phyloP scores from a whole-genome alignment of 2,113 vertebrate genomes.

The Pimephales promelas region DNA sequence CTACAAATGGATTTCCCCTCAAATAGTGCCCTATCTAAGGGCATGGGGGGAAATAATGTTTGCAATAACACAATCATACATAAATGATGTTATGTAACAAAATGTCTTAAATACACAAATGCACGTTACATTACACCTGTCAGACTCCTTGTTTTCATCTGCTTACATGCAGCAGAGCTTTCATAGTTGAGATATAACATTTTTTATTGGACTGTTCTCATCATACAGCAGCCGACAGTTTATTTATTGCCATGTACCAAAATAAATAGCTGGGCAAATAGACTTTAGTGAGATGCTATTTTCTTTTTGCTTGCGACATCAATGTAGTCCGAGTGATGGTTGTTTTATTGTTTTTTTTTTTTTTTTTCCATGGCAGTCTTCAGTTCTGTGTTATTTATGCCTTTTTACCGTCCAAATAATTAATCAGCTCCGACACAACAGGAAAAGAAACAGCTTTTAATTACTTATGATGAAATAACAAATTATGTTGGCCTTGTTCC shows the following conservation, averaged over 20 bases:
- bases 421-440: slow-evolving; percentile 64
- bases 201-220: slow-evolving; percentile 33
- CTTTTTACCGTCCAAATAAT: slow-evolving; percentile 60
- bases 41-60: neutral
- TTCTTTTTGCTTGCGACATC: slow-evolving; percentile 41
- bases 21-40: too few species aligned
- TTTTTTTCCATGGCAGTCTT: slow-evolving; percentile 47
- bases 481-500: slow-evolving; percentile 64
- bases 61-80: neutral
- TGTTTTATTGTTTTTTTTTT: slow-evolving; percentile 59
- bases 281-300: slow-evolving; percentile 42
- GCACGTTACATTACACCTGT: slow-evolving; percentile 5
- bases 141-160: neutral
- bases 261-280: slow-evolving; percentile 44
- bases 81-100: neutral
- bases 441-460: slow-evolving; percentile 65
- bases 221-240: slow-evolving; percentile 32
- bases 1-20: too few species aligned
- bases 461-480: slow-evolving; percentile 68
- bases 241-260: slow-evolving; percentile 42
- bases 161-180: slow-evolving; percentile 22
- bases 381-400: slow-evolving; percentile 62
- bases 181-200: slow-evolving; percentile 47
- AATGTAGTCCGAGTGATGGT: slow-evolving; percentile 46
- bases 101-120: slow-evolving; percentile 14